A percentile compares a stretch with the other conserved stretches of the same genome.
phyloP scores from a whole-genome alignment of 2,113 vertebrate genomes.

The Grantiella picta region DNA sequence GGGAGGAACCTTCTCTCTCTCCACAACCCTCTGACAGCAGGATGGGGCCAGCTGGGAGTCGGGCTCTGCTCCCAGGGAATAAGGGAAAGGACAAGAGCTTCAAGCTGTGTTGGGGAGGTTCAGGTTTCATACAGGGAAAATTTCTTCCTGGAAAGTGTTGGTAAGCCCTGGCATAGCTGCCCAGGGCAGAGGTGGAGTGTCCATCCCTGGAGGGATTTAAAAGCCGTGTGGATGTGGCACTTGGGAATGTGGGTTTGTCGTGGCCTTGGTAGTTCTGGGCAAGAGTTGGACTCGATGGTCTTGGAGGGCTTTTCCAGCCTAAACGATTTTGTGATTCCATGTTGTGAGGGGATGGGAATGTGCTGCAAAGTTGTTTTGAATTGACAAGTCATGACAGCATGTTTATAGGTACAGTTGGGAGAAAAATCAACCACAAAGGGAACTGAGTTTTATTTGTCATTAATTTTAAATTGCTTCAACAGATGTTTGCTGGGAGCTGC shows the following conservation, averaged over 20 bases:
- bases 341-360: background rate
- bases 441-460: conserved; percentile 64
- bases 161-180: background rate
- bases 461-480: conserved; percentile 70
- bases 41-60: accelerated
- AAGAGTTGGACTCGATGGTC: background rate
- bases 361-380: background rate
- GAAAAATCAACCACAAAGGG: conserved; percentile 35
- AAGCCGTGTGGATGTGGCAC: background rate
- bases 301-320: background rate
- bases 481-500: conserved; percentile 70
- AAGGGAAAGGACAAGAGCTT: background rate
- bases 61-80: background rate
- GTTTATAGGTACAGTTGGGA: conserved; percentile 40
- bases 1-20: too few species aligned
- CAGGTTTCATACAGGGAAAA: too few species aligned
- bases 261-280: background rate
- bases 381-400: background rate
- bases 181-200: background rate
- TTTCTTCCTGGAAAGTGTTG: background rate
- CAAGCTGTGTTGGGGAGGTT: background rate
- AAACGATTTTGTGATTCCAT: background rate
- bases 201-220: background rate
- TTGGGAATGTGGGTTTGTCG: background rate
- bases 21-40: background rate